Percentiles rank a stretch among this genome's conserved stretches.
These are phyloP conservation scores for Pemphredon lugubris DNA, from an alignment of 2,888 invertebrate genomes.

Conservation along the genomic window DNA sequence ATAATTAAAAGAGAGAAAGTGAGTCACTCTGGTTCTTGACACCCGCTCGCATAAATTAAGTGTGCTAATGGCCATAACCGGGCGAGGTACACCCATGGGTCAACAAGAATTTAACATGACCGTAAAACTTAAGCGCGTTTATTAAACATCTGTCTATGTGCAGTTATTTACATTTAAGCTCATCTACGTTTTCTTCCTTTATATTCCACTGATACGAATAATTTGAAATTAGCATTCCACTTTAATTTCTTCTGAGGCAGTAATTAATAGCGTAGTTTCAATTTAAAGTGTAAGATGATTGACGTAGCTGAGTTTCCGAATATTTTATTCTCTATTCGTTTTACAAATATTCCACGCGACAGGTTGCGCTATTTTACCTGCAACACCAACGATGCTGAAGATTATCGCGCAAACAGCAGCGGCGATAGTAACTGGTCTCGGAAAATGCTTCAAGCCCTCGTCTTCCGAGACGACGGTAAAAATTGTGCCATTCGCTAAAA, in stretches of 20 bases:
- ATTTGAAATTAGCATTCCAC: too few relatives aligned
- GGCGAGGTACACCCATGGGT: conserved; percentile 27
- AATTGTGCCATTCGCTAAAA: conserved; percentile 55
- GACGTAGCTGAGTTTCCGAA: neutral
- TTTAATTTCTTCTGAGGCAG: too few relatives aligned
- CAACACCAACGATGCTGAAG: conserved; percentile 89
- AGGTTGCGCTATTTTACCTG: conserved; percentile 83
- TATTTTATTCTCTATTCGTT: neutral
- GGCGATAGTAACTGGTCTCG: conserved; percentile 88
- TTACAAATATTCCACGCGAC: neutral
- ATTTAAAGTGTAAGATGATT: too few relatives aligned
- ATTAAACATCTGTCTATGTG: conserved; percentile 31
- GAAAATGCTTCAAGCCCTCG: conserved; percentile 81
- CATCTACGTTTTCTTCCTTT: too few relatives aligned
- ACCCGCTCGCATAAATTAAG: conserved; percentile 31
- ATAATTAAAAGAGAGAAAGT: conserved; percentile 21
- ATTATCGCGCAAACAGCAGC: conserved; percentile 91
- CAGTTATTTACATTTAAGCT: too few relatives aligned
- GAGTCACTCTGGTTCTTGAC: conserved; percentile 24
- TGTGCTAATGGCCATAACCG: conserved; percentile 28
- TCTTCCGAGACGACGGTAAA: conserved; percentile 31
- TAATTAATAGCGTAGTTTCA: conserved; percentile 1
- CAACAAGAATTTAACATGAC: conserved; percentile 30
- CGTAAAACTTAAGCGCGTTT: conserved; percentile 26
- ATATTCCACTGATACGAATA: too few relatives aligned